Conservation (phyloP, 2,113 vertebrate genomes). For the Dinomys branickii region DNA sequence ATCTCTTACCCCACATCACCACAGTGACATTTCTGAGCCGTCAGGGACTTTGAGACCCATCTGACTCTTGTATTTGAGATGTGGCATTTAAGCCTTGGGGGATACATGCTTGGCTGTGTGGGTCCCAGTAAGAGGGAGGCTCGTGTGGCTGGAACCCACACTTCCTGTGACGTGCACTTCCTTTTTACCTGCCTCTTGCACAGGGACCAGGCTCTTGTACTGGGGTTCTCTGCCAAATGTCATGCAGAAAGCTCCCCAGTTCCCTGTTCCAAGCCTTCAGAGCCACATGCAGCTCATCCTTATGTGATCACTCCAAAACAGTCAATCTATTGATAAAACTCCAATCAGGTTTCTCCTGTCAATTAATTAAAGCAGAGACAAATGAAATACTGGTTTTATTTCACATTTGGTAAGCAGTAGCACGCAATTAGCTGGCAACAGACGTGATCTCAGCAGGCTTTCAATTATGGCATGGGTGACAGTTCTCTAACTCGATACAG, state of each 20-base stretch:
- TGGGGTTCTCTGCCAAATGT: rapidly evolving
- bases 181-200: neutral
- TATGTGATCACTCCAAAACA: conserved; percentile 50
- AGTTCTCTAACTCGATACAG: conserved; percentile 83
- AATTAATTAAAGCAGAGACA: conserved; percentile 85
- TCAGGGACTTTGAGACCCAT: neutral
- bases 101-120: rapidly evolving
- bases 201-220: neutral
- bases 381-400: conserved; percentile 83
- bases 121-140: neutral
- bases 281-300: conserved; percentile 29
- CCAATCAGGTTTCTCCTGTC: conserved; percentile 79
- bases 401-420: conserved; percentile 77
- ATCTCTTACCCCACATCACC: neutral
- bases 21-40: neutral
- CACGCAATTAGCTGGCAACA: conserved; percentile 84
- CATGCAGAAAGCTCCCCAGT: rapidly evolving
- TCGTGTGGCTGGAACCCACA: rapidly evolving
- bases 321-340: conserved; percentile 63
- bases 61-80: neutral
- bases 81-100: neutral
- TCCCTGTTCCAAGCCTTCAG: neutral
- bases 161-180: neutral
- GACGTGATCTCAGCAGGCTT: conserved; percentile 86
- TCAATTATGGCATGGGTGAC: conserved; percentile 85